Percentiles rank a stretch among this genome's conserved stretches.
These are phyloP conservation scores for Lytechinus variegatus DNA, from an alignment of 35 echinoderm and acorn worm species.

Conservation along the genomic window DNA sequence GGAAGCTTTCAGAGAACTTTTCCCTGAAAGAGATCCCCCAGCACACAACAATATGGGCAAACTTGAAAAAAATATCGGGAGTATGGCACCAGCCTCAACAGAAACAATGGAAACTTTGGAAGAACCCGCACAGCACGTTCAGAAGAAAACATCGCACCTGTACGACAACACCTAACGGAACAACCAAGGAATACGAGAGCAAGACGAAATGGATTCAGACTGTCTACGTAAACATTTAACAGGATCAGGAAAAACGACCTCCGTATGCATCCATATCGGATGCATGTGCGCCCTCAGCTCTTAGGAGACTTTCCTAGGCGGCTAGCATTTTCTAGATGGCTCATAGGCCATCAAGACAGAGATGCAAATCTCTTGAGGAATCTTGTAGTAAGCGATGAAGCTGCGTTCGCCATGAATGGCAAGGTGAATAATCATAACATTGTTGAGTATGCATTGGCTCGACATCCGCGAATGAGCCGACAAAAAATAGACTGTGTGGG, in stretches of 20 bases:
- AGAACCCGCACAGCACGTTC: no score
- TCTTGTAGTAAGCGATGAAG: no score
- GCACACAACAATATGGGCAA: background rate
- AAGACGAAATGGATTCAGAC: background rate
- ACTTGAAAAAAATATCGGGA: background rate
- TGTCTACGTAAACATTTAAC: background rate
- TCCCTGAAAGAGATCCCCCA: background rate
- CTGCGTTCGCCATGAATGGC: no score
- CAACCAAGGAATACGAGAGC: background rate
- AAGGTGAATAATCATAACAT: no score
- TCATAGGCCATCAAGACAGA: no score
- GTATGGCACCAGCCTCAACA: background rate
- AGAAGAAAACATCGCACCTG: background rate
- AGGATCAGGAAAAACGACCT: background rate
- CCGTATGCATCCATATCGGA: background rate
- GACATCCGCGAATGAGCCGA: no score
- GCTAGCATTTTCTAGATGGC: no score
- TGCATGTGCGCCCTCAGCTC: background rate
- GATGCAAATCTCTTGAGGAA: no score
- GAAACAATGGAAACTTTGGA: background rate
- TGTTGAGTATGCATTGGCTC: no score
- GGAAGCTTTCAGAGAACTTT: background rate
- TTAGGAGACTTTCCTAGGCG: no score
- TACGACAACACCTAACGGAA: background rate
- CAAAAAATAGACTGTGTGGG: no score